Evolutionary conservation across 2,797 vertebrate species (phyloP).

Genomic region (Anas bahamensis): DNA sequence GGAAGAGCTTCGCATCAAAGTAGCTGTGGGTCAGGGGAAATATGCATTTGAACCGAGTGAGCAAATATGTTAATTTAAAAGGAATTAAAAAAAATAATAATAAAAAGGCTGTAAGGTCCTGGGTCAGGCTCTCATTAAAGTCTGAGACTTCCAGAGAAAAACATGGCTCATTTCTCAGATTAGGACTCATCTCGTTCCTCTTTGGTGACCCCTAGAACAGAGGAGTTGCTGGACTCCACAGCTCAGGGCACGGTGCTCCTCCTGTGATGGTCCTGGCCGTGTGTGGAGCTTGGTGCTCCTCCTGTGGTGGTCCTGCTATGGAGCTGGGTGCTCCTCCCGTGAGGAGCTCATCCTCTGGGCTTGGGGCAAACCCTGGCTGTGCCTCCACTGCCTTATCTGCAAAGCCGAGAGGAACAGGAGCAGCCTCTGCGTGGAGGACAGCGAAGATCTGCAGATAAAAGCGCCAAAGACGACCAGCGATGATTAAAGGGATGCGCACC

Average conservation of each 20-base stretch:
- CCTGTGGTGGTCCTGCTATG: no score
- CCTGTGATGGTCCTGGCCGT: rapidly evolving
- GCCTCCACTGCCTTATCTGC: background rate
- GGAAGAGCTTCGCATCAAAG: background rate
- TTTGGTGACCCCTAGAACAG: background rate
- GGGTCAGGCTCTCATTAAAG: background rate
- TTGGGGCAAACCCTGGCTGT: background rate
- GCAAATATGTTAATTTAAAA: background rate
- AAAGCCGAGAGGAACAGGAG: background rate
- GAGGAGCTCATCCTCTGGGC: background rate
- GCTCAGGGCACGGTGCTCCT: rapidly evolving
- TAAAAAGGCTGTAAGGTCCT: background rate
- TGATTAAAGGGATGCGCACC: background rate
- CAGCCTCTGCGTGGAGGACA: background rate
- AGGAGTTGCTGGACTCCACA: background rate
- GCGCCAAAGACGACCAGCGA: rapidly evolving
- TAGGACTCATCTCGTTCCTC: background rate
- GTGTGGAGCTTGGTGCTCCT: background rate
- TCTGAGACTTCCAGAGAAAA: background rate
- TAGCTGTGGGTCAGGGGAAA: constrained; percentile 1
- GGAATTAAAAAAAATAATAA: background rate
- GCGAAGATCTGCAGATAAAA: constrained; percentile 6
- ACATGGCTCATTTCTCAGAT: background rate
- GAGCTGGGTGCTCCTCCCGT: no score
- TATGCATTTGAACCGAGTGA: background rate